A percentile compares a stretch with the other conserved stretches of the same genome.
phyloP scores from a whole-genome alignment of 1,140 invertebrate species.

The Drosophila malerkotliana region DNA sequence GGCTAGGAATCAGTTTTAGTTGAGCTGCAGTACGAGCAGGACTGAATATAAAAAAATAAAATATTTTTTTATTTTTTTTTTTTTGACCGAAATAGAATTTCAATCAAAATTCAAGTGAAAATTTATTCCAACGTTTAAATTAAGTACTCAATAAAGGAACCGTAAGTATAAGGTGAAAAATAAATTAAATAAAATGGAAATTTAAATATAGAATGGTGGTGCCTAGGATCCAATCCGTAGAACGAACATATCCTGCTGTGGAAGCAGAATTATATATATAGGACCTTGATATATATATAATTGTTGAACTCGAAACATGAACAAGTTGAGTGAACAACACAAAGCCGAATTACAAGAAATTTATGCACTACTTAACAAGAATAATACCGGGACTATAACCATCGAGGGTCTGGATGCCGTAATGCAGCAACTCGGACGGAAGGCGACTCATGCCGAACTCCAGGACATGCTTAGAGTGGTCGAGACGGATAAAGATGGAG shows the following conservation, averaged over 20 bases:
- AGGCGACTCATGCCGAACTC: not conserved
- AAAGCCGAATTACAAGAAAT: slow-evolving; percentile 1
- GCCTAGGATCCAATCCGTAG: no score
- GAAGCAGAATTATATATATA: no score
- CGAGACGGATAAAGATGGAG: not conserved
- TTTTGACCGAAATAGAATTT: not conserved
- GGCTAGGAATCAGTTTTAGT: not conserved
- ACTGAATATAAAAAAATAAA: not conserved
- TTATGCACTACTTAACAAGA: slow-evolving; percentile 4
- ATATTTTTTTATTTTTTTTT: not conserved
- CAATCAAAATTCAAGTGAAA: not conserved
- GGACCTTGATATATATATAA: no score
- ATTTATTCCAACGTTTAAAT: no score
- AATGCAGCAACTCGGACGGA: slow-evolving; percentile 2
- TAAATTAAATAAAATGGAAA: no score
- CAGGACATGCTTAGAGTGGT: slow-evolving; percentile 8
- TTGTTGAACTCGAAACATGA: not conserved
- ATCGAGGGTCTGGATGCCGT: not conserved
- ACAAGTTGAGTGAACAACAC: not conserved
- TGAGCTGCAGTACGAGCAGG: not conserved
- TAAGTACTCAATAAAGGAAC: no score
- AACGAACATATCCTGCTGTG: no score
- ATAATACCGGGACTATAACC: not conserved
- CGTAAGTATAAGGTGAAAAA: no score
- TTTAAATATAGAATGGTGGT: no score